Percentiles rank a stretch among this genome's conserved stretches.
Evolutionary conservation across 2,888 invertebrate species (phyloP).

Genomic region (Yponomeuta malinellus): DNA sequence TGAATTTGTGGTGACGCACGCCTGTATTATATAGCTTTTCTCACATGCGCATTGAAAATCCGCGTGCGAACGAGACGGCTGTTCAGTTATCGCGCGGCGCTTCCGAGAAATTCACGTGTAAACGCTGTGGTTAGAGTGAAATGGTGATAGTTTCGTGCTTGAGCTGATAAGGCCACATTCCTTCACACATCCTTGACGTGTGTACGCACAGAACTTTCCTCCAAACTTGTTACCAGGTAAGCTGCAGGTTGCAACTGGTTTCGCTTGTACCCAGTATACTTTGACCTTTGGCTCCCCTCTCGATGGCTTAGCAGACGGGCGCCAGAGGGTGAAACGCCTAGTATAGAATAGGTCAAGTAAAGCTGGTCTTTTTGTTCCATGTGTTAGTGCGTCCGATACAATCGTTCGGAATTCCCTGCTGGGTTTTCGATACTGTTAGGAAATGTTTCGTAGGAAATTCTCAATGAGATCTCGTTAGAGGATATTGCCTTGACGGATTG

Average conservation of each 20-base stretch:
- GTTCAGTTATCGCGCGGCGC: slow-evolving; percentile 38
- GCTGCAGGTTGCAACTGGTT: slow-evolving; percentile 45
- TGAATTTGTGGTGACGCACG: slow-evolving; percentile 35
- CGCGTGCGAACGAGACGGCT: slow-evolving; percentile 45
- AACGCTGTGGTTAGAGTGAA: slow-evolving; percentile 32
- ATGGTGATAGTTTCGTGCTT: slow-evolving; percentile 19
- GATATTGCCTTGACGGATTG: neutral
- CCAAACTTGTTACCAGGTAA: slow-evolving; percentile 21
- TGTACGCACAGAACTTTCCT: slow-evolving; percentile 38
- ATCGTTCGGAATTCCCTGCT: slow-evolving; percentile 36
- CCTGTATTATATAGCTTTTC: slow-evolving; percentile 35
- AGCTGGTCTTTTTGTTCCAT: slow-evolving; percentile 15
- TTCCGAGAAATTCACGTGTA: slow-evolving; percentile 54
- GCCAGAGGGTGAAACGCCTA: neutral
- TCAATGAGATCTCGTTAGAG: slow-evolving; percentile 6
- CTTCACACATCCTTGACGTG: slow-evolving; percentile 25
- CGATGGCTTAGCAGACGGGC: slow-evolving; percentile 21
- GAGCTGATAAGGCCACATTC: slow-evolving; percentile 29
- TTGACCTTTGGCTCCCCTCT: slow-evolving; percentile 32
- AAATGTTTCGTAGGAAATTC: slow-evolving; percentile 28
- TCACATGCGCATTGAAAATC: slow-evolving; percentile 34
- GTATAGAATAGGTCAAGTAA: neutral
- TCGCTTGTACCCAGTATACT: slow-evolving; percentile 23
- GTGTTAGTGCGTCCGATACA: slow-evolving; percentile 26
- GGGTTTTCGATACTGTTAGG: slow-evolving; percentile 34